Conservation (phyloP, 1,140 invertebrate species). For the Eumeta japonica region DNA sequence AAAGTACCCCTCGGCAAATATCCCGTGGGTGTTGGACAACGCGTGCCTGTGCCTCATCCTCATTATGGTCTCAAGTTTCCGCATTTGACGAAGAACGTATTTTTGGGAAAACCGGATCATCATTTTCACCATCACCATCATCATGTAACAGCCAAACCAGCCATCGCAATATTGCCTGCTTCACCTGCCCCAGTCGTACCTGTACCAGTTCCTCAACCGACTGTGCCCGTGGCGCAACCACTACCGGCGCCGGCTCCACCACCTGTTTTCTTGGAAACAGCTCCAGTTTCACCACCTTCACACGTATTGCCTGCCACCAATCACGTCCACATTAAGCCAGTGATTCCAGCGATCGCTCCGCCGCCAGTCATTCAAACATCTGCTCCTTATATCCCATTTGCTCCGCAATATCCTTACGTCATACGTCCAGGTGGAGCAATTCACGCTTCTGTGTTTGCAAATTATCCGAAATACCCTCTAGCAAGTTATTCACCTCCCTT, state of each 20-base stretch:
- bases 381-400: constrained; percentile 18
- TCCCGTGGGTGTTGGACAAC: constrained; percentile 30
- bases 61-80: constrained; percentile 42
- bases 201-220: constrained; percentile 21
- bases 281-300: constrained; percentile 17
- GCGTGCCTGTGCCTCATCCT: constrained; percentile 33
- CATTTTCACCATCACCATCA: constrained; percentile 48
- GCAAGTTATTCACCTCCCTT: constrained; percentile 34
- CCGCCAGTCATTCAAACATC: constrained; percentile 20
- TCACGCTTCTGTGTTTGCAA: constrained; percentile 47
- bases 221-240: constrained; percentile 24
- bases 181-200: constrained; percentile 19
- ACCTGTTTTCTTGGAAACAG: constrained; percentile 17
- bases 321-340: constrained; percentile 18
- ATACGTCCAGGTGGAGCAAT: constrained; percentile 45
- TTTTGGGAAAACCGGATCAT: constrained; percentile 31
- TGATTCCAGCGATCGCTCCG: constrained; percentile 22
- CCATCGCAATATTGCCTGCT: constrained; percentile 27
- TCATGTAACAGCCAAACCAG: constrained; percentile 32
- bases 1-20: constrained; percentile 41
- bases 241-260: constrained; percentile 24
- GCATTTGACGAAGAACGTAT: constrained; percentile 27
- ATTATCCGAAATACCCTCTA: constrained; percentile 44
- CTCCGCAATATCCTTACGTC: constrained; percentile 30
- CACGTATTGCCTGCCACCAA: constrained; percentile 4